Percentiles rank a stretch among this genome's conserved stretches.
Conservation (phyloP, 35 echinoderm and acorn worm species). For the Strongylocentrotus purpuratus region DNA sequence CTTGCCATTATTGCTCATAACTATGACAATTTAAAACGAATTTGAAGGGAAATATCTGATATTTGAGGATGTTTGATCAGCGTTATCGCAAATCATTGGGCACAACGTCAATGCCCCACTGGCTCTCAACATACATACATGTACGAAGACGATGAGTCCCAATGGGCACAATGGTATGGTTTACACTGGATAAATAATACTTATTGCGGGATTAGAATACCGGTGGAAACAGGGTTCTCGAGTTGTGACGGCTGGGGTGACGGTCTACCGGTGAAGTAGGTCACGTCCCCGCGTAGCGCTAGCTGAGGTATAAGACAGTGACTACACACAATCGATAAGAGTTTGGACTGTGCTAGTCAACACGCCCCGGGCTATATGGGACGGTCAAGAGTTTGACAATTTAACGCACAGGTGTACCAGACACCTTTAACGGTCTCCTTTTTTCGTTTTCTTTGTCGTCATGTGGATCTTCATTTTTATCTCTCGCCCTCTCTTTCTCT, state of each 20-base stretch:
- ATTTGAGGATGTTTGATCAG: too few relatives aligned
- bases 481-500: neutral
- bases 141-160: too few relatives aligned
- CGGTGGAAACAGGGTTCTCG: neutral
- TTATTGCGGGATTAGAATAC: neutral
- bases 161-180: neutral
- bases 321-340: neutral
- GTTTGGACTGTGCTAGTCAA: neutral
- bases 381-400: conserved; percentile 1
- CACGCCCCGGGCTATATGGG: neutral
- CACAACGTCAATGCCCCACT: too few relatives aligned
- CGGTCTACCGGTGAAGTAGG: neutral
- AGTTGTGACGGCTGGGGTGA: neutral
- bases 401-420: neutral
- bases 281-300: neutral
- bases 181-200: neutral
- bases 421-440: neutral
- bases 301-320: neutral
- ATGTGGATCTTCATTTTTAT: too few relatives aligned
- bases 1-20: too few relatives aligned
- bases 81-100: too few relatives aligned
- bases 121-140: too few relatives aligned
- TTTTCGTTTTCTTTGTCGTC: too few relatives aligned
- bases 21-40: too few relatives aligned
- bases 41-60: too few relatives aligned